Evolutionary conservation across 2,888 invertebrate genomes (phyloP), one percentile per base, ranked within the genome.

Genomic region (Mechanitis mazaeus): DNA sequence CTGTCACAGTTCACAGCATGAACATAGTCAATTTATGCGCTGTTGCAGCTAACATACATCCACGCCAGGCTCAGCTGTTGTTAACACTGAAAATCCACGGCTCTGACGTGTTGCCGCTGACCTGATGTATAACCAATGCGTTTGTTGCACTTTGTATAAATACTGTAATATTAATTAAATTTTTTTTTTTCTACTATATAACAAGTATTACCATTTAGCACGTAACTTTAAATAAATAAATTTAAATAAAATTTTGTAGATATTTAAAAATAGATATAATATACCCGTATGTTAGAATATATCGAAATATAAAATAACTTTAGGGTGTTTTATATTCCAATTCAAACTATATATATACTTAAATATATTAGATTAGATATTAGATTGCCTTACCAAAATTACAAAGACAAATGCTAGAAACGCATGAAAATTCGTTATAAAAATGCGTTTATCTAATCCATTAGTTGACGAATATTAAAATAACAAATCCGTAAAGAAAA

Each of bases 1-100:
- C 85, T 84, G 85, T 85, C 85, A 81, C 80, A 77, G 78, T 80
- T 79, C 77, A 77, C 74, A 74, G 77, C 80, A 83, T 77, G 78
- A 80, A 80, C 78, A 63, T 72, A 55, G 46, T 58, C 54, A 64
- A 69, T 66, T 70, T 70, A 70, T 70, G 67, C 63, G 63, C 62
- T 64, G 54, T 58, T 55, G 64, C 55, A 54, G 55, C 56, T 50
- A 58, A 63, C 60, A 60, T 65, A 61, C 65, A 64, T 64, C 62
- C 60, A 61, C 61, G 67, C 67, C 59, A 59, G 62, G 56, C 59
- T 62, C 60, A 59, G 61, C 61, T 61, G 61, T 54, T 66, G 61
- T 57, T 61, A 64, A 65, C 59, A 61, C 59, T 45, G 61, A 65
- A 66, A 64, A 60, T 55, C 66, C 64, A 60, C 55, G 60, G 57